These are phyloP conservation scores for Blera fallax DNA, from an alignment of 2,888 invertebrate genomes.

Conservation along the genomic window DNA sequence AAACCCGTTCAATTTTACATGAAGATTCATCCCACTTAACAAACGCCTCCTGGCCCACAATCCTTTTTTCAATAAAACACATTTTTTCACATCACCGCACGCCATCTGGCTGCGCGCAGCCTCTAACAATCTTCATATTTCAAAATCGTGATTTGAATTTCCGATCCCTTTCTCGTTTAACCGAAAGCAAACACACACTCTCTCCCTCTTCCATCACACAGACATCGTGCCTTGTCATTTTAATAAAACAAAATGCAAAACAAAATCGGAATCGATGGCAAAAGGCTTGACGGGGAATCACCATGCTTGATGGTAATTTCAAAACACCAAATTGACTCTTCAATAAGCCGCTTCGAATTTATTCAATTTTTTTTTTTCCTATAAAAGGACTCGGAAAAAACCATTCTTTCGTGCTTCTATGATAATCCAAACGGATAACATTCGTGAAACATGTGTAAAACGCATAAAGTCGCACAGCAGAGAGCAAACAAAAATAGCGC, in stretches of 20 bases:
- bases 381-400: constrained; percentile 14
- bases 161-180: constrained; percentile 21
- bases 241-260: constrained; percentile 53
- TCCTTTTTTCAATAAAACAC: constrained; percentile 28
- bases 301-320: constrained; percentile 56
- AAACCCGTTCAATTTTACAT: constrained; percentile 12
- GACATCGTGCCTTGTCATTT: constrained; percentile 29
- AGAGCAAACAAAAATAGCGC: neutral
- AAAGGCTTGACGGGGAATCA: neutral
- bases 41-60: neutral
- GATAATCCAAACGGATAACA: constrained; percentile 56
- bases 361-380: neutral
- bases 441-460: constrained; percentile 58
- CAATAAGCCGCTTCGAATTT: constrained; percentile 49
- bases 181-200: neutral
- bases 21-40: constrained; percentile 2
- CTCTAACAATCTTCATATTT: constrained; percentile 31
- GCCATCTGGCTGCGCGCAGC: constrained; percentile 33
- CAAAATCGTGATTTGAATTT: constrained; percentile 62
- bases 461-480: constrained; percentile 45
- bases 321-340: constrained; percentile 58
- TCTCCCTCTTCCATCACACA: neutral
- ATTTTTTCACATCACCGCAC: neutral
- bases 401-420: constrained; percentile 6
- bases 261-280: constrained; percentile 16